Evolutionary conservation across 2,113 vertebrate genomes (phyloP).

Genomic region (Syngnathus floridae): DNA sequence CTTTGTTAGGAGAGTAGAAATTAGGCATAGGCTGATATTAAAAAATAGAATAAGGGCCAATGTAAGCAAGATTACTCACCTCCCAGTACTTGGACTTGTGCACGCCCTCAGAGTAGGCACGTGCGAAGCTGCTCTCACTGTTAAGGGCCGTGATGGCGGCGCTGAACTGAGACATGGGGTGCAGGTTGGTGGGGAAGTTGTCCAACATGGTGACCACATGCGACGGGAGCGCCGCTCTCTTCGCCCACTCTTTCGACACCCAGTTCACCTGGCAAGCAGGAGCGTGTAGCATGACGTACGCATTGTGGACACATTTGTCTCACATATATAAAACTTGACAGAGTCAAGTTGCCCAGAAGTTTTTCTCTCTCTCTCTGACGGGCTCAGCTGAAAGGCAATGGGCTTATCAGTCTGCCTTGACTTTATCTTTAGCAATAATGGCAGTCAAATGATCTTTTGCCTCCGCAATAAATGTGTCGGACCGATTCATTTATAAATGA

Average conservation of each 20-base stretch:
- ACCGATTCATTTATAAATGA: not conserved
- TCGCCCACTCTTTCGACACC: constrained; percentile 94
- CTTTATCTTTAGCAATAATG: not conserved
- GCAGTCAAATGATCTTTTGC: not conserved
- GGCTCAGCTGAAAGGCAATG: not conserved
- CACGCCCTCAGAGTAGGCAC: constrained; percentile 89
- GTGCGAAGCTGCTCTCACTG: constrained; percentile 91
- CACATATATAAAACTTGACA: not conserved
- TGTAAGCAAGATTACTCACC: constrained; percentile 61
- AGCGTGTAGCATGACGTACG: not conserved
- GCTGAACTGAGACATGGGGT: constrained; percentile 98
- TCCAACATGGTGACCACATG: constrained; percentile 98
- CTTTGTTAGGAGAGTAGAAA: too few species aligned
- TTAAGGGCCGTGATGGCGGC: constrained; percentile 93
- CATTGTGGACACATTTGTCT: not conserved
- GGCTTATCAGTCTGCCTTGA: not conserved
- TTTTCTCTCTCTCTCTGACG: not conserved
- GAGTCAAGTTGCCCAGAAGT: not conserved
- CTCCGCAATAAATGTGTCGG: not conserved
- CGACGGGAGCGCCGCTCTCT: constrained; percentile 88
- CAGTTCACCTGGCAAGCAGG: constrained; percentile 75
- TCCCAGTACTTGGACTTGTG: constrained; percentile 94
- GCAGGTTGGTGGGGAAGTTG: constrained; percentile 95
- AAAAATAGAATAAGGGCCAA: not conserved
- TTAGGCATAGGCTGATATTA: too few species aligned